phyloP scores from a whole-genome alignment of 1,140 invertebrate genomes.

The Drosophila mayri region DNA sequence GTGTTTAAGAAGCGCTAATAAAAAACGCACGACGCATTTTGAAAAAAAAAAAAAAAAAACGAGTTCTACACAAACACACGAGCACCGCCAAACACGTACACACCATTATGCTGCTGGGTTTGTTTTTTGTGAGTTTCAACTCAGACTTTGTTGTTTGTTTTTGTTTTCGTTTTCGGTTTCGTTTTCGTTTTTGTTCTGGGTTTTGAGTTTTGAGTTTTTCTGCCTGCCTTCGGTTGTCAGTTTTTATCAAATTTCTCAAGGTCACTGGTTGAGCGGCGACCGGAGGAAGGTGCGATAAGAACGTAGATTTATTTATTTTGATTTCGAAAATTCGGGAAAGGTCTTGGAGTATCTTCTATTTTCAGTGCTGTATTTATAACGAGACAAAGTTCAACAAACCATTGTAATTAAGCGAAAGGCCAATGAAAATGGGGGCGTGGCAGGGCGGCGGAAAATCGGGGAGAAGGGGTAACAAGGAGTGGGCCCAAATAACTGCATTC shows the following conservation, averaged over 20 bases:
- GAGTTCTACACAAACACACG: conserved; percentile 54
- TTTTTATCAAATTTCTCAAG: conserved; percentile 39
- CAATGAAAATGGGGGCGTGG: background rate
- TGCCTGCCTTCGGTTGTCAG: conserved; percentile 6
- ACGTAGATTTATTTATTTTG: conserved; percentile 33
- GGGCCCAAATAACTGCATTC: conserved; percentile 19
- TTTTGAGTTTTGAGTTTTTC: conserved; percentile 13
- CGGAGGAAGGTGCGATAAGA: conserved; percentile 37
- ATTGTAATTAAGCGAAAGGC: background rate
- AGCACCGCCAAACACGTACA: conserved; percentile 5
- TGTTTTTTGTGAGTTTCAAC: conserved; percentile 4
- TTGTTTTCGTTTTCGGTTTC: conserved; percentile 14
- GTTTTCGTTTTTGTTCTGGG: conserved; percentile 15
- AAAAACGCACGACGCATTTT: conserved; percentile 73
- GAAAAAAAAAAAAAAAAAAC: conserved; percentile 60
- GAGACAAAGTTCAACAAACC: conserved; percentile 61
- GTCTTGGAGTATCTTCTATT: background rate
- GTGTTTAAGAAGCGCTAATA: conserved; percentile 53
- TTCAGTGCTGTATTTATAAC: conserved; percentile 3
- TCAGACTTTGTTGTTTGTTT: conserved; percentile 18
- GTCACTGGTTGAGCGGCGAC: conserved; percentile 12
- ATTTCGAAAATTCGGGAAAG: conserved; percentile 40
- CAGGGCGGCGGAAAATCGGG: background rate
- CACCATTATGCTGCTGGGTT: conserved; percentile 16
- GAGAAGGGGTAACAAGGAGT: background rate